Conservation (phyloP, 2,888 invertebrate species). For the Polia nebulosa region DNA sequence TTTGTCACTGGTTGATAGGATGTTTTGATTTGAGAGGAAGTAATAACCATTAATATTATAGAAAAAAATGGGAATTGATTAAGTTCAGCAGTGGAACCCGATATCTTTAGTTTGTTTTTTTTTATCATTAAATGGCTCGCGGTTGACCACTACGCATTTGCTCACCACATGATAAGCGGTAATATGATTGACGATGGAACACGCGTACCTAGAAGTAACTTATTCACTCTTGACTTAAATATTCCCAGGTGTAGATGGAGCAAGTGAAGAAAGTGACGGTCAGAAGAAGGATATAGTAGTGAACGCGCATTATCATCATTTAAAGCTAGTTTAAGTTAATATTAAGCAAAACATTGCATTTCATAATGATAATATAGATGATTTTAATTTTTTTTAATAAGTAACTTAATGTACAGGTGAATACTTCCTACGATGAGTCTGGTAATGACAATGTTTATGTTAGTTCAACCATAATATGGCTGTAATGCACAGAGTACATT, state of each 20-base stretch:
- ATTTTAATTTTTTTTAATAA: background rate
- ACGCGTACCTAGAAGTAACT: too few relatives aligned
- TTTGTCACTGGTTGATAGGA: conserved; percentile 22
- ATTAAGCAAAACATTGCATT: background rate
- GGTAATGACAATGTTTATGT: background rate
- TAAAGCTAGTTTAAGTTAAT: background rate
- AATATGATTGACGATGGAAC: too few relatives aligned
- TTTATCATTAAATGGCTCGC: too few relatives aligned
- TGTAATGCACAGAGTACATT: too few relatives aligned
- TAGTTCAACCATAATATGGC: too few relatives aligned
- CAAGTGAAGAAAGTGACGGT: background rate
- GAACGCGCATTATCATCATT: background rate
- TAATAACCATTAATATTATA: background rate
- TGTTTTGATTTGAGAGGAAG: conserved; percentile 11
- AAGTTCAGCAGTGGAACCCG: background rate
- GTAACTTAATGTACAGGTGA: too few relatives aligned
- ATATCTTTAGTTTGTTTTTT: accelerated
- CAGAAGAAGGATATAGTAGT: background rate
- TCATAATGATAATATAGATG: background rate
- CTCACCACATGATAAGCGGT: too few relatives aligned
- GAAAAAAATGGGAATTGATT: accelerated
- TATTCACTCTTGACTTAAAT: too few relatives aligned
- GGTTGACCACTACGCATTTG: too few relatives aligned
- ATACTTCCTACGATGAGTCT: background rate
- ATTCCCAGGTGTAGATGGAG: too few relatives aligned